Base-by-base conservation (phyloP, 2,113 vertebrate species). In the Ctenodactylus gundi region DNA sequence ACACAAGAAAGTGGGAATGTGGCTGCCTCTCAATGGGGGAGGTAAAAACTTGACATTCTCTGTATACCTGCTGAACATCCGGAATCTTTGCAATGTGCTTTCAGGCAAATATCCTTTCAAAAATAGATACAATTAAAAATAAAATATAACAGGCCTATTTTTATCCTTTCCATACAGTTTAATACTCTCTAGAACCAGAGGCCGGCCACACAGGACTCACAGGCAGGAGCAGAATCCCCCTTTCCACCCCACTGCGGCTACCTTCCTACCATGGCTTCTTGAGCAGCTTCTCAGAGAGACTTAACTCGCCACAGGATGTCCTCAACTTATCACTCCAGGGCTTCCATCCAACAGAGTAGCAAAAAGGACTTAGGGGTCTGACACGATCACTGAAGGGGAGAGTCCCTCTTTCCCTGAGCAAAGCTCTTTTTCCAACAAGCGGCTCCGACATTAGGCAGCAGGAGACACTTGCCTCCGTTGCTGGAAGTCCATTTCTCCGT, bases 61-160 rank as follows among this genome's bases (percentile, higher is more conserved):
- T 46, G 3, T 14, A 29, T 3, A 64, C 2, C 21, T 34, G 58
- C 17, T 60, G 60, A 68, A 78, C 39, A 55, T 53, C 10, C 75
- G 49, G 15, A 29, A 49, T 60, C 64, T 86, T 41, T 60, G n/a
- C 39, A 51, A 68, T 4, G 20, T 31, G 20, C 10, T 49, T 34
- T 18, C 25, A 12, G 49, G n/a, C 31, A 75, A 34, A 81, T 21
- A 67, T 7, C 21, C 60, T 86, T 88, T 58, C 53, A 70, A 68
- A 85, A 94, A 60, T 55, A 92, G 60, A 23, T 53, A 49, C n/a
- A 94, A 83, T 44, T 34, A 67, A 27, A 70, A 76, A 15, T 46
- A 36, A 44, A 86, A n/a, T 60, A 12, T 12, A n/a, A 53, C 31
- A 85, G 41, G 41, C 4, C 34, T 80, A 51, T 39, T 85, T 34